phyloP scores from a whole-genome alignment of 2,888 invertebrate species.

The Calameuta filiformis region DNA sequence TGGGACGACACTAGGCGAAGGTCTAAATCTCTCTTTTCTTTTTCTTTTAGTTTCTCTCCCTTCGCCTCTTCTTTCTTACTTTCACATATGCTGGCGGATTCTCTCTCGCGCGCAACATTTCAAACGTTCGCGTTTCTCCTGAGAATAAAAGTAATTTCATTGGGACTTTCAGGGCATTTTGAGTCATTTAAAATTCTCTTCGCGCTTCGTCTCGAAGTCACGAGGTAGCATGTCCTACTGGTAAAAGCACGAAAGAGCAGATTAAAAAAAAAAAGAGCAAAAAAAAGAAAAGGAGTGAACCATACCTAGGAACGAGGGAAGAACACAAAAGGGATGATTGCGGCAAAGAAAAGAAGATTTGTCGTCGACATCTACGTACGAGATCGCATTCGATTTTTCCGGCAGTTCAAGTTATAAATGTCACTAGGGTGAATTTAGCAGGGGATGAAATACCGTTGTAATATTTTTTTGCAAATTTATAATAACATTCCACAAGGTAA shows the following conservation, averaged over 20 bases:
- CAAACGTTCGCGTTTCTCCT: not conserved
- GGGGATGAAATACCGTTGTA: not conserved
- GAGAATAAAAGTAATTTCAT: slow-evolving; percentile 2
- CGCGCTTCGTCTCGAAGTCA: not conserved
- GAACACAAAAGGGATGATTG: not conserved
- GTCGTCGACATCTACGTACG: not conserved
- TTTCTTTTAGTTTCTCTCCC: not conserved
- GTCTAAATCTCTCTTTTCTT: not conserved
- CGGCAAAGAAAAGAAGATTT: not conserved
- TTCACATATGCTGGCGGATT: not conserved
- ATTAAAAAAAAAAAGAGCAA: not conserved
- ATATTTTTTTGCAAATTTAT: not conserved
- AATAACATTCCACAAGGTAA: not conserved
- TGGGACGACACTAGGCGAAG: not conserved
- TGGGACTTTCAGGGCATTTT: not conserved
- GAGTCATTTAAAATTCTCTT: not conserved
- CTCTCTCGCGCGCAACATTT: not conserved
- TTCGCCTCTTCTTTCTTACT: not conserved
- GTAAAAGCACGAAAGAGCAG: not conserved
- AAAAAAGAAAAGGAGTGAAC: not conserved
- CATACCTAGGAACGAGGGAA: too few species aligned
- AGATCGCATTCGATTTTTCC: not conserved
- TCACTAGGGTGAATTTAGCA: not conserved
- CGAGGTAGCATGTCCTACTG: not conserved
- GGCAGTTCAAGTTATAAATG: not conserved